Evolutionary conservation across 2,888 invertebrate genomes (phyloP).

Genomic region (Dugesia japonica): DNA sequence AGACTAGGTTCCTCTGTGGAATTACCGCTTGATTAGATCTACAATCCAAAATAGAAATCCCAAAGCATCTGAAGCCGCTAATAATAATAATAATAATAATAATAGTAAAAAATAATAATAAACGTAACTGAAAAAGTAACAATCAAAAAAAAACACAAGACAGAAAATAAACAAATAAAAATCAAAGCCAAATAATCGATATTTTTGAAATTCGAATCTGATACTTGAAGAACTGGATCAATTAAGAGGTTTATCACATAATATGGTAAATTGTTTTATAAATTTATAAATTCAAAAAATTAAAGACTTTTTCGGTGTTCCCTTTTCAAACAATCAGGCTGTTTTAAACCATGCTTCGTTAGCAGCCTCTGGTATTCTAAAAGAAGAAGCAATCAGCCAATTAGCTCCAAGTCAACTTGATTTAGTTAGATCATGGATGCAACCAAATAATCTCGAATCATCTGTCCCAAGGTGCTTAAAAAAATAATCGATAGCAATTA

Average conservation of each 20-base stretch:
- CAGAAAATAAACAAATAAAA: neutral
- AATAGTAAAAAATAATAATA: constrained; percentile 8
- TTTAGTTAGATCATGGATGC: constrained; percentile 28
- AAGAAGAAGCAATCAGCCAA: constrained; percentile 24
- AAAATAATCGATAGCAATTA: no score
- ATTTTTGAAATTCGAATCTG: neutral
- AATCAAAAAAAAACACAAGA: neutral
- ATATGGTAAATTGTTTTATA: constrained; percentile 7
- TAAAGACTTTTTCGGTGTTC: no score
- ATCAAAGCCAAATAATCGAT: constrained; percentile 4
- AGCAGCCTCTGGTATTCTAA: constrained; percentile 21
- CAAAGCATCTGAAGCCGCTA: constrained; percentile 20
- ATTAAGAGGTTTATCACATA: constrained; percentile 5
- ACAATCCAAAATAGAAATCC: constrained; percentile 20
- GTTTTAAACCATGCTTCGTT: constrained; percentile 24
- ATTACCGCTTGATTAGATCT: constrained; percentile 20
- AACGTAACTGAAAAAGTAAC: neutral
- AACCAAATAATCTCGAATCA: constrained; percentile 10
- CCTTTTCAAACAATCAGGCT: neutral
- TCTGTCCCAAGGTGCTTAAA: neutral
- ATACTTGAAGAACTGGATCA: neutral
- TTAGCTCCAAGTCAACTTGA: constrained; percentile 21
- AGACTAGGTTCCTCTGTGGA: constrained; percentile 20
- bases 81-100: constrained; percentile 15
- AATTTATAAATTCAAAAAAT: neutral